phyloP scores from a whole-genome alignment of 2,113 vertebrate genomes.

The Pituophis catenifer region DNA sequence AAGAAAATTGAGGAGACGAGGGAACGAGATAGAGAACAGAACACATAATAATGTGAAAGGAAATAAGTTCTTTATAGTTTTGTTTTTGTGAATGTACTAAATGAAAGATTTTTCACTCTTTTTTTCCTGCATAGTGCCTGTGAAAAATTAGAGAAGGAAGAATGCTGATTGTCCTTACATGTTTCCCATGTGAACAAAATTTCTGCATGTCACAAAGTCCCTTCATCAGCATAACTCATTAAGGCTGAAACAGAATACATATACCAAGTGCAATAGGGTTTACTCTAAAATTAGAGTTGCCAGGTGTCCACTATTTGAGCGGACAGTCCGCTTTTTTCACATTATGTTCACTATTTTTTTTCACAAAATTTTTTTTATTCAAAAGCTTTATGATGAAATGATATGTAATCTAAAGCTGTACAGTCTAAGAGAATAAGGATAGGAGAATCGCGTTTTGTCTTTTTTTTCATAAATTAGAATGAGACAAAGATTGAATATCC shows the following conservation, averaged over 20 bases:
- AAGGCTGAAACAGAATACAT: neutral
- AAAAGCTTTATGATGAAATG: too few species aligned
- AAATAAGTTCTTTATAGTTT: constrained; percentile 71
- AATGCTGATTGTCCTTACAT: constrained; percentile 49
- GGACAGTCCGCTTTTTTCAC: too few species aligned
- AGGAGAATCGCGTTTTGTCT: too few species aligned
- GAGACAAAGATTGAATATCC: too few species aligned
- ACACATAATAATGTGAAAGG: constrained; percentile 72
- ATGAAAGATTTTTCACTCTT: constrained; percentile 25
- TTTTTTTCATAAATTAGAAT: too few species aligned
- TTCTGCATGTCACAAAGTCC: constrained; percentile 14
- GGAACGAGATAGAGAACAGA: constrained; percentile 49
- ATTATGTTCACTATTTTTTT: too few species aligned
- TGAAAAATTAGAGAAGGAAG: constrained; percentile 53
- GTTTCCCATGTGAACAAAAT: constrained; percentile 53
- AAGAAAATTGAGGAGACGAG: constrained; percentile 50
- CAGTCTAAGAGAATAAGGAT: too few species aligned
- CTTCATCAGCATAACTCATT: neutral
- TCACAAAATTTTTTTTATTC: too few species aligned
- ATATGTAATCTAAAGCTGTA: too few species aligned
- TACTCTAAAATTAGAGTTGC: neutral
- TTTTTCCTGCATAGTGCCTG: constrained; percentile 35
- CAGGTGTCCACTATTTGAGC: too few species aligned
- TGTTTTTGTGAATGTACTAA: constrained; percentile 66
- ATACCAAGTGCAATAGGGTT: neutral